A percentile compares a stretch with the other conserved stretches of the same genome.
Conservation (phyloP, 2,797 vertebrate species). For the Scolopax rusticola region DNA sequence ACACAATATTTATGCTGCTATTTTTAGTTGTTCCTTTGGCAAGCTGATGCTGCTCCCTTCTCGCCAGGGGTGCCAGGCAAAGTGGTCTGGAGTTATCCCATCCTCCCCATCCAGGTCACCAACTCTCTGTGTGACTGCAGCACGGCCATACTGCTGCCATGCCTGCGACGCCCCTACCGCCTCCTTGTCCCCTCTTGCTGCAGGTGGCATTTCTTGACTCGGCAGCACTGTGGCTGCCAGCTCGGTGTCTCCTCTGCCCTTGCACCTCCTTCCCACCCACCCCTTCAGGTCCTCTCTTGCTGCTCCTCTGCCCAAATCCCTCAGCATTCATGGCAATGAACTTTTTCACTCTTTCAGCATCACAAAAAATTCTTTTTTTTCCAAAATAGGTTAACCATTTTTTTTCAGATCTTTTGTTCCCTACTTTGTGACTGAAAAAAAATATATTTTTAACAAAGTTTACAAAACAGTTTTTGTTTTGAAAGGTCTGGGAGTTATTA, state of each 20-base stretch:
- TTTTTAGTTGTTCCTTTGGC: constrained; percentile 35
- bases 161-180: rapidly evolving
- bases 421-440: neutral
- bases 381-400: neutral
- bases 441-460: neutral
- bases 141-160: neutral
- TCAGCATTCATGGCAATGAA: neutral
- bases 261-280: neutral
- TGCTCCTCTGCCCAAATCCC: neutral
- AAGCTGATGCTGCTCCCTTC: neutral
- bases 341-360: neutral
- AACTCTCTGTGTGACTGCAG: neutral
- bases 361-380: neutral
- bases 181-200: neutral
- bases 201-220: neutral
- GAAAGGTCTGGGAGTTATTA: neutral
- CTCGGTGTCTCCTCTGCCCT: neutral
- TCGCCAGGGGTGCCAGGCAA: neutral
- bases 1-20: neutral
- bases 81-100: rapidly evolving
- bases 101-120: neutral
- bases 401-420: neutral
- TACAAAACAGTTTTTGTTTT: neutral
- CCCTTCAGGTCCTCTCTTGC: neutral
- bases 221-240: rapidly evolving